phyloP scores from a whole-genome alignment of 2,113 vertebrate species.

The Xiphorhynchus elegans region DNA sequence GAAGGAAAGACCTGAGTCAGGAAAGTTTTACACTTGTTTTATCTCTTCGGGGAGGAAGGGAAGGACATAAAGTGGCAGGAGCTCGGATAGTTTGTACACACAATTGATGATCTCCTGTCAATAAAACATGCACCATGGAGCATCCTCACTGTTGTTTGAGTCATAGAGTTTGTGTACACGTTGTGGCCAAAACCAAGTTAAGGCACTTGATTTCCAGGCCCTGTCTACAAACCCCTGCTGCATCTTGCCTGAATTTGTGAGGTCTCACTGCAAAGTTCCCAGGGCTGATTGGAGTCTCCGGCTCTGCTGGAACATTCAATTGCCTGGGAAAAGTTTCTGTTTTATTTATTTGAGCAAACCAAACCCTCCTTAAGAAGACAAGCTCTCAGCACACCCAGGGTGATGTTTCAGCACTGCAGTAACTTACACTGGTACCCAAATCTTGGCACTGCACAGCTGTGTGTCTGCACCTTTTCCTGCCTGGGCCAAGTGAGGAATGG shows the following conservation, averaged over 20 bases:
- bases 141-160: neutral
- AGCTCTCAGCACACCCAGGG: neutral
- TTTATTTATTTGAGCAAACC: neutral
- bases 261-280: neutral
- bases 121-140: neutral
- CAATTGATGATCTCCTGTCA: neutral
- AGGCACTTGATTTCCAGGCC: neutral
- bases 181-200: neutral
- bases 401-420: neutral
- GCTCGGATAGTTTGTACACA: neutral
- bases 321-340: neutral
- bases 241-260: neutral
- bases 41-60: neutral
- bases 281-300: neutral
- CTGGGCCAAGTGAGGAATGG: neutral
- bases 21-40: neutral
- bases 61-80: neutral
- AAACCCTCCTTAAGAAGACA: neutral
- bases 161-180: rapidly evolving
- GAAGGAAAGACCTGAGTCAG: neutral
- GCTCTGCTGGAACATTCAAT: neutral
- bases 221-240: neutral
- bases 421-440: neutral
- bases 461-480: neutral
- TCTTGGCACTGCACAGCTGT: neutral